These are phyloP conservation scores for Parotia lawesii DNA, from an alignment of 2,113 vertebrate genomes.

Conservation along the genomic window DNA sequence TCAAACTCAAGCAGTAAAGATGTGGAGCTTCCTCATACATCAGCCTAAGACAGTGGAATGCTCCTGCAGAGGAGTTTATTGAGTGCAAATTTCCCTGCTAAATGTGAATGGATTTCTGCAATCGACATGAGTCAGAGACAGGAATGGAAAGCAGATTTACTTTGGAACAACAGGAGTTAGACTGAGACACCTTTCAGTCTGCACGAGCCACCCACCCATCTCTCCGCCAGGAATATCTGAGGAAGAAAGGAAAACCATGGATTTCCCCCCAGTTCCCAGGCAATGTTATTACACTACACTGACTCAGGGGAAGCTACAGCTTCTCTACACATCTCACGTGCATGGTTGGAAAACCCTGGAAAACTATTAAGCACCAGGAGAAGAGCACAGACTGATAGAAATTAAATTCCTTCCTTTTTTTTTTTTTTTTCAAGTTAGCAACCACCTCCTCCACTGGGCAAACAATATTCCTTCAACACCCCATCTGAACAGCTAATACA, in stretches of 20 bases:
- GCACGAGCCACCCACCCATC: not conserved
- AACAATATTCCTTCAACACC: not conserved
- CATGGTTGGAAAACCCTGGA: not conserved
- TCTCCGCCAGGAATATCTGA: not conserved
- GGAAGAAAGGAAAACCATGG: not conserved
- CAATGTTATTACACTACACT: not conserved
- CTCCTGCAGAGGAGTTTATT: not conserved
- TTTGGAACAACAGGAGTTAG: not conserved
- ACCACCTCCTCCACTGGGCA: not conserved
- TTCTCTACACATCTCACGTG: accelerated
- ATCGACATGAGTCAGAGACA: not conserved
- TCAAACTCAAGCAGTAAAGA: not conserved
- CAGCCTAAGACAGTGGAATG: not conserved
- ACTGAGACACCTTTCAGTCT: not conserved
- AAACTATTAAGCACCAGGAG: not conserved
- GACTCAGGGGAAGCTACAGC: not conserved
- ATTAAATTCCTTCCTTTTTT: too few species aligned
- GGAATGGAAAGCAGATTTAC: not conserved
- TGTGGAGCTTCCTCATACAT: accelerated
- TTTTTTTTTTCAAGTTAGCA: not conserved
- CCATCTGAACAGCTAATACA: not conserved
- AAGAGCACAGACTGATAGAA: not conserved
- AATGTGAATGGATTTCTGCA: not conserved
- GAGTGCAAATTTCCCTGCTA: not conserved
- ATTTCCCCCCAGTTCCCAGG: not conserved